Evolutionary conservation across 1,140 invertebrate species (phyloP), one percentile per base, ranked within the genome.

Genomic region (Tetragonula clypearis): DNA sequence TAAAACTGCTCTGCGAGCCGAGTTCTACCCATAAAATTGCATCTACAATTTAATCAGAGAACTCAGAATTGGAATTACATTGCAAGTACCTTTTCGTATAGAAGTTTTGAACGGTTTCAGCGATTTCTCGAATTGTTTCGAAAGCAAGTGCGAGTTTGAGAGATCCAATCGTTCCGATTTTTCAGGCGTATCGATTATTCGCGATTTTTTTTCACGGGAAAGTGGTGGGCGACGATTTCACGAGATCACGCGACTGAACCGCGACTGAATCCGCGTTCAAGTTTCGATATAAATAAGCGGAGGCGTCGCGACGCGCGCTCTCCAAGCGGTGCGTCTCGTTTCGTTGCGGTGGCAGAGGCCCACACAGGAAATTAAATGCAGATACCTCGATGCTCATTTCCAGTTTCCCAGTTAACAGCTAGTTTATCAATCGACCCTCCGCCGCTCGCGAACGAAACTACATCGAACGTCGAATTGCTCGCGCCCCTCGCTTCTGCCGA

Each of bases 351-450:
- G 8, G 72, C 62, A 30, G 68, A 74, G 72, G 74, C 83, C 88
- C 41, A 8, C 41, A 49, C 41, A 49, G 90, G 90, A 91, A 91
- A 91, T 91, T 91, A 91, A 90, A 91, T 86, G 82, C 58, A 84
- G 82, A 84, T 85, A 88, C 82, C 79, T 73, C 74, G 88, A 86
- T 74, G 66, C 58, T 85, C 78, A 85, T 85, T 85, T 85, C 71
- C 71, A 85, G 78, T n/a, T 73, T 62, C 60, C 71, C 74, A 77
- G 81, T 83, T 83, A 83, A 77, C 65, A 58, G 81, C 81, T 55
- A 78, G 81, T 83, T 83, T 83, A 83, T 77, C 62, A 30, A 55
- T 3, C 23, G 23, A 6, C 65, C 6, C 11, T 8, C 5, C 14
- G n/a, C n/a, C 56, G 35, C 19, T 66, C 21, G 26, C 62, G 19